Evolutionary conservation across 2,797 vertebrate genomes (phyloP).

Genomic region (Ptychadena robeensis): DNA sequence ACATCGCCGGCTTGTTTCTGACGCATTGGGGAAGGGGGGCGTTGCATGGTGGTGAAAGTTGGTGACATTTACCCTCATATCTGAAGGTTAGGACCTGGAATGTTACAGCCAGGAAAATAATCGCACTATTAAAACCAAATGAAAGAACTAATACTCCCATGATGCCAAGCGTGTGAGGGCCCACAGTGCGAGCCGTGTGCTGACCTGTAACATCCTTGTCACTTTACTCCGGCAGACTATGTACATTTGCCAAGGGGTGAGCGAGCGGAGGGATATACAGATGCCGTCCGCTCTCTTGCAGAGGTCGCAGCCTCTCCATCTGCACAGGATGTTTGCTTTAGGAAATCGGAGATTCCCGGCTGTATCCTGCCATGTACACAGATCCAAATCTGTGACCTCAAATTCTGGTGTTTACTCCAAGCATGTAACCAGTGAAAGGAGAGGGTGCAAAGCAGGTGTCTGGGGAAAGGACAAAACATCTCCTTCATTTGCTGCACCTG

Average conservation of each 20-base stretch:
- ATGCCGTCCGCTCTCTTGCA: conserved; percentile 44
- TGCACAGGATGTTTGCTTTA: conserved; percentile 57
- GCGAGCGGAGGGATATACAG: conserved; percentile 38
- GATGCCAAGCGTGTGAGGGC: background rate
- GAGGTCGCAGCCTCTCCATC: conserved; percentile 58
- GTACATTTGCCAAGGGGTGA: conserved; percentile 33
- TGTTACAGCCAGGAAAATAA: no score
- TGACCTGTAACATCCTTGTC: conserved; percentile 54
- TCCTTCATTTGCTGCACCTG: background rate
- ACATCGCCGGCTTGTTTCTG: no score
- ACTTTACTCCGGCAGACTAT: conserved; percentile 55
- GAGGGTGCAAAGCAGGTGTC: background rate
- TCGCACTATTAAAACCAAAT: background rate
- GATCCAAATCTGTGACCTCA: conserved; percentile 21
- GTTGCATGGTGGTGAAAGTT: no score
- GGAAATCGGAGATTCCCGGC: conserved; percentile 46
- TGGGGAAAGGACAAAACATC: background rate
- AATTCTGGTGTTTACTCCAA: background rate
- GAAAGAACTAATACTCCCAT: background rate
- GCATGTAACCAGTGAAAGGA: background rate
- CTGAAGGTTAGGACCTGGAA: no score
- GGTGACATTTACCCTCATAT: no score
- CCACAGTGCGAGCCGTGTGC: background rate
- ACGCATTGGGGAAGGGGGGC: no score
- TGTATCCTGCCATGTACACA: conserved; percentile 42